Conservation (phyloP, 2,113 vertebrate genomes). For the Cryptotis parvus region DNA sequence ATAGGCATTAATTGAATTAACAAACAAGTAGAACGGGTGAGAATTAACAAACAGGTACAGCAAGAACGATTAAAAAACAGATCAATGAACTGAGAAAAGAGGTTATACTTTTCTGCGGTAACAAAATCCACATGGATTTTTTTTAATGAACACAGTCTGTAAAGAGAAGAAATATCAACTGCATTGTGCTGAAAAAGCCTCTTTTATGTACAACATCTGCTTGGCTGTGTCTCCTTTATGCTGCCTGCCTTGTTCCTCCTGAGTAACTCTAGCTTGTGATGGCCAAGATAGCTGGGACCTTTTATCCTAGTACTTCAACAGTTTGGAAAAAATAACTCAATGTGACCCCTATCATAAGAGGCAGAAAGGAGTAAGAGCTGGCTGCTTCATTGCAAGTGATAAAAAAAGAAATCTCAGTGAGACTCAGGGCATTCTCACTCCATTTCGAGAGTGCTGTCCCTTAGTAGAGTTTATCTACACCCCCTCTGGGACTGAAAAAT, state of each 20-base stretch:
- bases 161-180: slow-evolving; percentile 58
- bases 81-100: slow-evolving; percentile 68
- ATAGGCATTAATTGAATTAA: slow-evolving; percentile 47
- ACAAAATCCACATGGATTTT: slow-evolving; percentile 43
- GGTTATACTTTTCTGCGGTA: not conserved
- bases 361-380: slow-evolving; percentile 24
- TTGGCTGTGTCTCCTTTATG: slow-evolving; percentile 39
- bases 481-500: not conserved
- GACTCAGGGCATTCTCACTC: not conserved
- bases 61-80: not conserved
- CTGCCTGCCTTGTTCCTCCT: slow-evolving; percentile 41
- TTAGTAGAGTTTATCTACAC: not conserved
- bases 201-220: slow-evolving; percentile 52
- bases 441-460: not conserved
- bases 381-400: slow-evolving; percentile 40
- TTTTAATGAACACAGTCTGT: slow-evolving; percentile 4
- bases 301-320: slow-evolving; percentile 53
- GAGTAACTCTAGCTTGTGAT: slow-evolving; percentile 61
- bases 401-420: slow-evolving; percentile 52
- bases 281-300: slow-evolving; percentile 59
- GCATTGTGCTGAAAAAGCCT: slow-evolving; percentile 23
- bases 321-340: slow-evolving; percentile 64
- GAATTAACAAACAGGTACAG: slow-evolving; percentile 3
- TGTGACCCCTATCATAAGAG: slow-evolving; percentile 57
- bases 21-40: not conserved